Percentiles rank a stretch among this genome's conserved stretches.
Conservation (phyloP, 2,113 vertebrate genomes). For the Ondatra zibethicus region DNA sequence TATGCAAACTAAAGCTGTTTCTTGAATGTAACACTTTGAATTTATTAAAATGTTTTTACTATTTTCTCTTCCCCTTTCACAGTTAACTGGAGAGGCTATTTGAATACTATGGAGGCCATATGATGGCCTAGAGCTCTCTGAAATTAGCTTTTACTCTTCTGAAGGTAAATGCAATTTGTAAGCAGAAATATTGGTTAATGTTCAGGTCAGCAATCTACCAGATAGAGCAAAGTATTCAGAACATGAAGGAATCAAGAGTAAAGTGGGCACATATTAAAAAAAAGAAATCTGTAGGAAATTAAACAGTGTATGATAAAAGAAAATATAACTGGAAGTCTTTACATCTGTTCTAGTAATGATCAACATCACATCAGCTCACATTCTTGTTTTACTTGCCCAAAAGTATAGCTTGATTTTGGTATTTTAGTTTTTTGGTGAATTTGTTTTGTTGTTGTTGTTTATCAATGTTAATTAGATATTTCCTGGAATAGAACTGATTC, state of each 20-base stretch:
- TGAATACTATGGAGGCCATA: neutral
- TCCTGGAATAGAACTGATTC: neutral
- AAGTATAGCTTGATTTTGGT: neutral
- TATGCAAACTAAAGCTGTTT: conserved; percentile 1
- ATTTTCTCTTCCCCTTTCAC: neutral
- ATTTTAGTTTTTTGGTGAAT: neutral
- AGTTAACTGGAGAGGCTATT: neutral
- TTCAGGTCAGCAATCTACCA: neutral
- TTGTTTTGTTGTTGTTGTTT: neutral
- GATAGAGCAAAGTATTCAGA: neutral
- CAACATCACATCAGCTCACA: neutral
- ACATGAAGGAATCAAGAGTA: neutral
- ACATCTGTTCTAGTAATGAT: neutral
- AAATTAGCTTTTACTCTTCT: conserved; percentile 36
- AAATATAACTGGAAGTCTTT: neutral
- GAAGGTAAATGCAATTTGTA: conserved; percentile 2
- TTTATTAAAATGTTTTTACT: neutral
- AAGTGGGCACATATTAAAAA: neutral
- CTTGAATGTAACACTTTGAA: neutral
- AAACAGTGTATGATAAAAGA: neutral
- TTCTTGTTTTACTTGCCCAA: neutral
- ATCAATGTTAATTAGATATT: neutral
- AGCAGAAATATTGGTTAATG: neutral
- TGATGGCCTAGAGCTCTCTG: neutral
- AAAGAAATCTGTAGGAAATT: neutral